These are phyloP conservation scores for Limanda limanda DNA, from an alignment of 2,113 vertebrate genomes.

Conservation along the genomic window DNA sequence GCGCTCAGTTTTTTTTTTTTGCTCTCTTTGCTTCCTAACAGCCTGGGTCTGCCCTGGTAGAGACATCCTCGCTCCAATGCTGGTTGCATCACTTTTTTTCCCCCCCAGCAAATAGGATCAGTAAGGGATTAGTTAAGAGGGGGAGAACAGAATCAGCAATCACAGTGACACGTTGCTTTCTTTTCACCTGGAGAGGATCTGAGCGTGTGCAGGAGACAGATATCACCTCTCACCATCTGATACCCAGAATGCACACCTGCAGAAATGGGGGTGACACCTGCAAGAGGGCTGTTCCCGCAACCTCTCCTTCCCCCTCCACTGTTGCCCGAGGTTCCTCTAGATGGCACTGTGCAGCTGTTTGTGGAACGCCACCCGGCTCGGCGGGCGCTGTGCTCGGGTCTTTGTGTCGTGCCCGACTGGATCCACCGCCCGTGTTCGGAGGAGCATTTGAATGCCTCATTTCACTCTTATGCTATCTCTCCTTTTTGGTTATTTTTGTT, in stretches of 20 bases:
- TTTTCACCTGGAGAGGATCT: constrained; percentile 60
- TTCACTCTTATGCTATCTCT: constrained; percentile 65
- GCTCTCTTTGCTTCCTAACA: constrained; percentile 45
- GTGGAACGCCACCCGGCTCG: constrained; percentile 2
- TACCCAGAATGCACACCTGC: constrained; percentile 74
- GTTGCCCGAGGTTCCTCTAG: constrained; percentile 68
- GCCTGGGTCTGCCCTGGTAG: constrained; percentile 40
- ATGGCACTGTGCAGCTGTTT: constrained; percentile 83
- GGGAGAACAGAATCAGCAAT: constrained; percentile 73
- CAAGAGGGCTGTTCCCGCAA: not conserved
- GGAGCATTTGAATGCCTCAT: constrained; percentile 75
- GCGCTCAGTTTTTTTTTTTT: constrained; percentile 10
- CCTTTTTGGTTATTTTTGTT: constrained; percentile 67
- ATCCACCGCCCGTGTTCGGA: constrained; percentile 53
- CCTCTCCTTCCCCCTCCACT: not conserved
- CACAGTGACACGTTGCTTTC: constrained; percentile 61
- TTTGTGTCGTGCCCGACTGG: constrained; percentile 45
- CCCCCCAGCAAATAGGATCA: constrained; percentile 65
- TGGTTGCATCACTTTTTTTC: constrained; percentile 76
- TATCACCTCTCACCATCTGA: constrained; percentile 65
- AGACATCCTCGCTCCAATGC: constrained; percentile 64
- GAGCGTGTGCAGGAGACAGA: constrained; percentile 49
- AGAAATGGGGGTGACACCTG: constrained; percentile 68
- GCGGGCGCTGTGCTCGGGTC: not conserved
- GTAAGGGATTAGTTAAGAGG: constrained; percentile 72